Evolutionary conservation across 2,113 vertebrate genomes (phyloP), one percentile per base, ranked within the genome.

Genomic region (Clarias batrachus): DNA sequence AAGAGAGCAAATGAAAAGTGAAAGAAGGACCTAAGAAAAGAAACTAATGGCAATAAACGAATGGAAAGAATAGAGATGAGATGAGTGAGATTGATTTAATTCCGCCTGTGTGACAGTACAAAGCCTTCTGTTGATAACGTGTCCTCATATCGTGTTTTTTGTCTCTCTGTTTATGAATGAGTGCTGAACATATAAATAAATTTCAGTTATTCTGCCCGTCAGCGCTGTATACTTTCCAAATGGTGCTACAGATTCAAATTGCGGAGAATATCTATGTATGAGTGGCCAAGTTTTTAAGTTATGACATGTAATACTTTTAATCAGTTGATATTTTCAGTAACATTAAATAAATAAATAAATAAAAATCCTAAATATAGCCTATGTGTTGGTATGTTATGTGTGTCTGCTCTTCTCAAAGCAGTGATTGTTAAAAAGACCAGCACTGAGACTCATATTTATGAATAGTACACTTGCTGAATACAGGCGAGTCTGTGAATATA

Each of bases 161-260:
- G 59, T 89, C 88, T 85, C 62, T 52, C 48, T 83, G 84, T 87
- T 87, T 66, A 33, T 86, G 74, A 87, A 81, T 80, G 30, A 89
- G 81, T 88, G 84, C 81, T 90, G 89, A 90, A 88, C 76, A 90
- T 68, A 84, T 76, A 88, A 86, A 71, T 84, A 82, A 82, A 73
- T 62, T 82, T 37, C 83, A 82, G 80, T 84, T 82, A 66, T 81
- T 87, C 81, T 86, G 52, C 77, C 84, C 74, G 33, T 90, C 86
- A 70, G 86, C 33, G 87, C 86, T 90, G 81, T 85, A 90, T 81
- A 83, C 59, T 25, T 89, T 81, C 80, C 41, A 81, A 86, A 90
- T 88, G 89, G 89, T 90, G 89, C 89, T 90, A 88, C 30, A 81
- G 68, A 83, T 78, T 87, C 81, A 70, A 63, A 70, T 71, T 54